Evolutionary conservation across 2,113 vertebrate species (phyloP), one percentile per base, ranked within the genome.

Genomic region (Dissostichus mawsoni): DNA sequence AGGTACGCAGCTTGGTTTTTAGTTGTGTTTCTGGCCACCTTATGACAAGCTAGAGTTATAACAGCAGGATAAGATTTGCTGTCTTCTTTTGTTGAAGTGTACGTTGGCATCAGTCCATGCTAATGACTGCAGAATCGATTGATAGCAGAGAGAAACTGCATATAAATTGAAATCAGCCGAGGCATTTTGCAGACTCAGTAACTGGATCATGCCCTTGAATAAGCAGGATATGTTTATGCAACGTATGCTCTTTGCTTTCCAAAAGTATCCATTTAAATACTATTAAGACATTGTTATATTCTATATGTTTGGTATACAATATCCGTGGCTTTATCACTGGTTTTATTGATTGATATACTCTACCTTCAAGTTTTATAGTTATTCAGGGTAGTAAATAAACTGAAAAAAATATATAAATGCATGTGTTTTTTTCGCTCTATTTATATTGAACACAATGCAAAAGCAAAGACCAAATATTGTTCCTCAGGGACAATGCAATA

Each of bases 121-220:
- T 67, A 78, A 65, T 29, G 23, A 45, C 5, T 50, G 25, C 23
- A 68, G 55, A 70, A 41, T 41, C 51, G 17, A 74, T 5, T 58
- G 45, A 76, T 52, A 70, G 55, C 59, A 11, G 36, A 23, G 62
- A 63, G 36, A 83, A 64, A 65, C 14, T 69, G 12, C 23, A 44
- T 41, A 65, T 64, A 80, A 74, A 74, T 13, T 69, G 69, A 80
- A 74, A 69, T 69, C 25, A 66, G 58, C 36, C 50, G 17, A 58
- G 52, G 45, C 44, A 63, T 5, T 12, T 18, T 71, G 75, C 56
- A 76, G 41, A 74, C 66, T 55, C 78, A 53, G 65, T 18, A 41
- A 41, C 36, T 41, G 7, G 51, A 55, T 55, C 47, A 29, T 10
- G 11, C 1, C 36, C 47, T 23, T 7, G 14, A 55, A 61, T 44